Conservation (phyloP, 1,140 invertebrate species). For the Drosophila teissieri region DNA sequence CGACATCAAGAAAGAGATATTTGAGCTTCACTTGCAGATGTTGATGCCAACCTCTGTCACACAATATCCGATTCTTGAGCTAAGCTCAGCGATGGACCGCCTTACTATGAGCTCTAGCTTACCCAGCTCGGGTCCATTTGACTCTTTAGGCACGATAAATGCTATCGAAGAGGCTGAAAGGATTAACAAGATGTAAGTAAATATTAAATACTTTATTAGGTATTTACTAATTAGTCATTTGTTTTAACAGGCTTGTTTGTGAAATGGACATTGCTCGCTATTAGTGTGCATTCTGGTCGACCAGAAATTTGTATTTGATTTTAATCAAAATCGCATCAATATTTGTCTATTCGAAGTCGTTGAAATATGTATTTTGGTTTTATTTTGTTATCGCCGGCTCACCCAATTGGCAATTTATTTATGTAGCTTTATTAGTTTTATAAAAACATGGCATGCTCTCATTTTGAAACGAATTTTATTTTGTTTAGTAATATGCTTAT, state of each 20-base stretch:
- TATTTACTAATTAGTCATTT: neutral
- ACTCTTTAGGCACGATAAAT: conserved; percentile 31
- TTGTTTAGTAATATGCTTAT: conserved; percentile 6
- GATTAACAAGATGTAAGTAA: conserved; percentile 39
- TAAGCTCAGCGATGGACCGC: conserved; percentile 34
- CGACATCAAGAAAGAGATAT: conserved; percentile 11
- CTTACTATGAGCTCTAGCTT: conserved; percentile 24
- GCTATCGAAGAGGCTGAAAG: conserved; percentile 37
- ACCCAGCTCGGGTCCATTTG: conserved; percentile 17
- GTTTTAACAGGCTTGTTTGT: conserved; percentile 37
- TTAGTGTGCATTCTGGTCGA: neutral
- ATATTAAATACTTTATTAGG: neutral
- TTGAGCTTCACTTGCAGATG: conserved; percentile 12
- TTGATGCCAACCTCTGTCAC: neutral
- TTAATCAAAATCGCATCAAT: neutral
- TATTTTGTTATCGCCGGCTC: conserved; percentile 10
- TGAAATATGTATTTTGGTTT: neutral
- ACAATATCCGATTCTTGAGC: conserved; percentile 9
- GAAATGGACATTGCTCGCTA: conserved; percentile 36
- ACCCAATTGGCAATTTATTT: conserved; percentile 1
- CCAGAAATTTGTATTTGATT: neutral
- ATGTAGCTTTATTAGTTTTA: neutral
- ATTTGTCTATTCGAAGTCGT: neutral
- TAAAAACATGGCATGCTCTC: neutral
- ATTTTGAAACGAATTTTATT: neutral